Percentiles rank a stretch among this genome's conserved stretches.
These are phyloP conservation scores for Halesus radiatus DNA, from an alignment of 1,140 invertebrate species.

Conservation along the genomic window DNA sequence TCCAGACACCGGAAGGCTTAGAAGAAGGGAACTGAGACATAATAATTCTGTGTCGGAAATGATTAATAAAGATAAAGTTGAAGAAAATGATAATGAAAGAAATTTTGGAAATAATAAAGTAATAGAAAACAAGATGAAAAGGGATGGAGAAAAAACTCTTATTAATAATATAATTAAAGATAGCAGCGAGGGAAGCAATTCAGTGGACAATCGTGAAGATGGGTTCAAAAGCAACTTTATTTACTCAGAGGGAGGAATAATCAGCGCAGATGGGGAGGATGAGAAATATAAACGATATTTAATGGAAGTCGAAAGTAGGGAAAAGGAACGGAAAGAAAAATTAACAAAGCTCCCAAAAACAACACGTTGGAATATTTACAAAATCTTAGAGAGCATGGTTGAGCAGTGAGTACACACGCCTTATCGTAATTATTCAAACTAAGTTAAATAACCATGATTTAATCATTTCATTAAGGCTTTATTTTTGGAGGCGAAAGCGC, in stretches of 20 bases:
- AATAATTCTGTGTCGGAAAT: too few species aligned
- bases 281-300: conserved; percentile 36
- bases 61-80: too few species aligned
- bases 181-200: neutral
- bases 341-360: conserved; percentile 62
- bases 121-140: conserved; percentile 18
- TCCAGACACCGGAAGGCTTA: too few species aligned
- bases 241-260: conserved; percentile 64
- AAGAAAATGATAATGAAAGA: conserved; percentile 18
- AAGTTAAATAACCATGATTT: too few species aligned
- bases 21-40: too few species aligned
- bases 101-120: neutral
- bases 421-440: too few species aligned
- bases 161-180: conserved; percentile 4
- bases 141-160: neutral
- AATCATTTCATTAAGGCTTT: too few species aligned
- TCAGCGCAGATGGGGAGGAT: conserved; percentile 35
- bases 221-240: conserved; percentile 18
- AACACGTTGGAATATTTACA: conserved; percentile 76
- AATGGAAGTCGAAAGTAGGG: conserved; percentile 49
- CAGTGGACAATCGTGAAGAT: conserved; percentile 52
- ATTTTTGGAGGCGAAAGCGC: too few species aligned
- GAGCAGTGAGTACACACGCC: conserved; percentile 62
- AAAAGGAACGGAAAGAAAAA: conserved; percentile 28
- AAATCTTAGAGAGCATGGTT: conserved; percentile 71